These are phyloP conservation scores for Cartodere bifasciata DNA, from an alignment of 2,888 invertebrate genomes.

Conservation along the genomic window DNA sequence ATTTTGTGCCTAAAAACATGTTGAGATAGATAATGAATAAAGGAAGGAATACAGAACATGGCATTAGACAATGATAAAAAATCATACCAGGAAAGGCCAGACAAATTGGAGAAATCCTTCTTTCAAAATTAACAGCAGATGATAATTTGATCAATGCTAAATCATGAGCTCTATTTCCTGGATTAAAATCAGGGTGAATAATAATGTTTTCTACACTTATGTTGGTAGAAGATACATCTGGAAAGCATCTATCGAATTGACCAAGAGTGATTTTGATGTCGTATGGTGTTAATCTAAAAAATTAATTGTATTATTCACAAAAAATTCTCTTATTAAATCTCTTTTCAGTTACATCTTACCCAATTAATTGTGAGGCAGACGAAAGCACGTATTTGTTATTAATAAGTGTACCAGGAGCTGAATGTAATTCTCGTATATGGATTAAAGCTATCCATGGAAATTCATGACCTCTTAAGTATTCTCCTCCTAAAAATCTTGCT, in stretches of 20 bases:
- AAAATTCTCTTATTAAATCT: neutral
- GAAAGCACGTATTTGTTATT: constrained; percentile 46
- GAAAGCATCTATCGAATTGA: constrained; percentile 40
- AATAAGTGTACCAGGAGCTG: constrained; percentile 39
- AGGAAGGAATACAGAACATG: neutral
- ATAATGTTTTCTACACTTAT: constrained; percentile 39
- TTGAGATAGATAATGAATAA: constrained; percentile 5
- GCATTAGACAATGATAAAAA: neutral
- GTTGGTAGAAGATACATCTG: constrained; percentile 38
- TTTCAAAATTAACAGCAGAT: constrained; percentile 38
- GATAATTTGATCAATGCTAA: constrained; percentile 44
- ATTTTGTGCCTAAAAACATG: constrained; percentile 30
- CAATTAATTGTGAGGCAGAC: constrained; percentile 39
- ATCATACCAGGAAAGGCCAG: constrained; percentile 39
- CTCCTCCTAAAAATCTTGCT: constrained; percentile 35
- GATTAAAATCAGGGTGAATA: constrained; percentile 42
- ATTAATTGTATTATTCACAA: neutral
- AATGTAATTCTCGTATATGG: constrained; percentile 28
- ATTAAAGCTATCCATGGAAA: constrained; percentile 45
- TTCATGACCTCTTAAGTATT: constrained; percentile 37
- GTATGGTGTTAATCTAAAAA: constrained; percentile 31
- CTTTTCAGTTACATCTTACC: constrained; percentile 27
- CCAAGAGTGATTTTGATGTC: constrained; percentile 43
- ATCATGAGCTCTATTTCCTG: constrained; percentile 41
- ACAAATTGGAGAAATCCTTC: constrained; percentile 43